A percentile compares a stretch with the other conserved stretches of the same genome.
These are phyloP conservation scores for Eupeodes luniger DNA, from an alignment of 2,888 invertebrate species.

Conservation along the genomic window DNA sequence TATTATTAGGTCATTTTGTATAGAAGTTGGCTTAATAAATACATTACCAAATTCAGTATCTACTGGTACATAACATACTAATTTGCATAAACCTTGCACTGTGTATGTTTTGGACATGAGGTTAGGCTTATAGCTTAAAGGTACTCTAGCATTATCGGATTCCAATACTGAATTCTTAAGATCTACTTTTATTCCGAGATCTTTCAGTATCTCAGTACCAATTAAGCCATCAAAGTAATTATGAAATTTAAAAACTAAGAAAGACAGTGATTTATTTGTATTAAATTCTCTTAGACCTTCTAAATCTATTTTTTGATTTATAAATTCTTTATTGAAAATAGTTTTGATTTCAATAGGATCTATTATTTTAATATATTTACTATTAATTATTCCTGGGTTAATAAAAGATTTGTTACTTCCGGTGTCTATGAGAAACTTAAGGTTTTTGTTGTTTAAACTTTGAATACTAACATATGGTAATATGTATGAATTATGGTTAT, in stretches of 20 bases:
- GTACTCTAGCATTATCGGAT: conserved; percentile 37
- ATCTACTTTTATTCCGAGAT: conserved; percentile 59
- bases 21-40: conserved; percentile 16
- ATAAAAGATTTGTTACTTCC: conserved; percentile 68
- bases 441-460: conserved; percentile 31
- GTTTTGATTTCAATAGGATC: conserved; percentile 58
- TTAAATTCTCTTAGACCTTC: conserved; percentile 57
- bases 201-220: conserved; percentile 66
- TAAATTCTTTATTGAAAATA: conserved; percentile 35
- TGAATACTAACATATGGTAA: conserved; percentile 51
- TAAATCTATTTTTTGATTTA: conserved; percentile 52
- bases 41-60: conserved; percentile 53
- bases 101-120: conserved; percentile 51
- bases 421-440: conserved; percentile 59
- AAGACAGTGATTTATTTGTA: conserved; percentile 35
- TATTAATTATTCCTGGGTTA: conserved; percentile 49
- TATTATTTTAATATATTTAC: conserved; percentile 35
- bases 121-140: conserved; percentile 55
- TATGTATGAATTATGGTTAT: conserved; percentile 47
- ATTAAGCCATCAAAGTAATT: conserved; percentile 72
- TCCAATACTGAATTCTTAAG: conserved; percentile 51
- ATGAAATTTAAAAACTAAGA: conserved; percentile 68
- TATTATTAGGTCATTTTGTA: conserved; percentile 31
- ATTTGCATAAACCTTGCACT: conserved; percentile 43
- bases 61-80: conserved; percentile 53